Evolutionary conservation across 2,888 invertebrate species (phyloP).

Genomic region (Melikaiella ostensackeni): DNA sequence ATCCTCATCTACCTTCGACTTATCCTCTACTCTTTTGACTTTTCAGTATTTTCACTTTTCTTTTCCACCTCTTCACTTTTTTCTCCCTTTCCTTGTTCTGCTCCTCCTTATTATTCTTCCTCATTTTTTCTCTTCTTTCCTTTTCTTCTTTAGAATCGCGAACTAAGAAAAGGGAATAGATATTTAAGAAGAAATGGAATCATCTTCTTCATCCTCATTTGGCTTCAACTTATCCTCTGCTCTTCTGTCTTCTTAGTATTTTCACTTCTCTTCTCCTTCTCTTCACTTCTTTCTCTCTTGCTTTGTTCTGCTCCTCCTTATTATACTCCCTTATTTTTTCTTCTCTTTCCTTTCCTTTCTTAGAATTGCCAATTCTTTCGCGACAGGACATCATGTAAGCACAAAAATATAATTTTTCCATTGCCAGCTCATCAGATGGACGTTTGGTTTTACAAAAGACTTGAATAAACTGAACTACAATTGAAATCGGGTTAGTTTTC

Average conservation of each 20-base stretch:
- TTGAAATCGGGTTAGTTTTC: slow-evolving; percentile 32
- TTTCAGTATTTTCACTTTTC: slow-evolving; percentile 11
- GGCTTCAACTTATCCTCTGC: neutral
- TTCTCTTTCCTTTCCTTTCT: slow-evolving; percentile 30
- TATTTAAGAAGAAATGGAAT: too few species aligned
- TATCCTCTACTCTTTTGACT: neutral
- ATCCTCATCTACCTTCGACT: slow-evolving; percentile 3
- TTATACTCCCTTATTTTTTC: neutral
- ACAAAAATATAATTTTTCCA: slow-evolving; percentile 22
- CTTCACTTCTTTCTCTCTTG: slow-evolving; percentile 14
- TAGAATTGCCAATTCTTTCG: neutral
- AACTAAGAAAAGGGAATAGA: too few species aligned
- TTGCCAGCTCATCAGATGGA: slow-evolving; percentile 25
- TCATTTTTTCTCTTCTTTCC: neutral
- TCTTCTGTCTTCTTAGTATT: neutral
- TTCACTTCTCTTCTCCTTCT: slow-evolving; percentile 37
- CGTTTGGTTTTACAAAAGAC: slow-evolving; percentile 27
- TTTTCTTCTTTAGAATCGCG: slow-evolving; percentile 30
- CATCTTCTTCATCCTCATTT: too few species aligned
- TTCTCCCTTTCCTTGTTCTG: slow-evolving; percentile 9
- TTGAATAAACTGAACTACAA: slow-evolving; percentile 15
- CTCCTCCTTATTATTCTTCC: neutral
- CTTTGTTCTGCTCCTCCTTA: neutral
- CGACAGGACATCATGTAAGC: slow-evolving; percentile 19
- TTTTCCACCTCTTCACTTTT: slow-evolving; percentile 32